Base-by-base conservation (phyloP, 1,140 invertebrate species). In the Lepidurus couesii region DNA sequence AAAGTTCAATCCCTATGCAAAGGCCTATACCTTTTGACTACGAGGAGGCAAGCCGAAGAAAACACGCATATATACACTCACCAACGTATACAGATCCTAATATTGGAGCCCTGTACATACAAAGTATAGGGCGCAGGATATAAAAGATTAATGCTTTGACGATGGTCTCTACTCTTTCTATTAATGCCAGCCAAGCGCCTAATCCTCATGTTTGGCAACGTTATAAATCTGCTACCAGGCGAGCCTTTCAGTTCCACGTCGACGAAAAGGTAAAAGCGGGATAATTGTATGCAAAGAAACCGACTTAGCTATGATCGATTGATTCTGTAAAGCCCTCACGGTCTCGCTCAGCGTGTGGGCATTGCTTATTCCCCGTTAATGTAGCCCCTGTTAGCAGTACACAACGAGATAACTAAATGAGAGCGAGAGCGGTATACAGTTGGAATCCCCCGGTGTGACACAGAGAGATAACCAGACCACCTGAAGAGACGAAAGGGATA, bases 241-340 rank as follows among this genome's bases (percentile, higher is more conserved):
- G 53, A 65, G 53, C 53, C 21, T 65, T 65, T 65, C 53, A 65
- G 7, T 16, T 65, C 53, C 8, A 65, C 8, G 53, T 21, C 16
- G 6, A 65, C 16, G 16, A 65, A 7, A 21, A 13, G 53, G 16
- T n/a, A n/a, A 21, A 7, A 13, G 53, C 21, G 21, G 53, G 53
- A 65, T n/a, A 65, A 65, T 65, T 65, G 53, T 65, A 65, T 65
- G 53, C 53, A 16, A 21, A 65, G 53, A 65, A 65, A 65, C 53
- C 16, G 53, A 65, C 53, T 65, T 65, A 65, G 53, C 53, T 65
- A 65, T 65, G 53, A 65, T 65, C 53, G 53, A 65, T 21, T 16
- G 53, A 65, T 13, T 65, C 53, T 7, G 53, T 65, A 65, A 65
- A 65, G 53, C 53, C 21, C 21, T 65, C 53, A 65, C 53, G 53